phyloP scores from a whole-genome alignment of 2,113 vertebrate genomes.

The Mastomys coucha region DNA sequence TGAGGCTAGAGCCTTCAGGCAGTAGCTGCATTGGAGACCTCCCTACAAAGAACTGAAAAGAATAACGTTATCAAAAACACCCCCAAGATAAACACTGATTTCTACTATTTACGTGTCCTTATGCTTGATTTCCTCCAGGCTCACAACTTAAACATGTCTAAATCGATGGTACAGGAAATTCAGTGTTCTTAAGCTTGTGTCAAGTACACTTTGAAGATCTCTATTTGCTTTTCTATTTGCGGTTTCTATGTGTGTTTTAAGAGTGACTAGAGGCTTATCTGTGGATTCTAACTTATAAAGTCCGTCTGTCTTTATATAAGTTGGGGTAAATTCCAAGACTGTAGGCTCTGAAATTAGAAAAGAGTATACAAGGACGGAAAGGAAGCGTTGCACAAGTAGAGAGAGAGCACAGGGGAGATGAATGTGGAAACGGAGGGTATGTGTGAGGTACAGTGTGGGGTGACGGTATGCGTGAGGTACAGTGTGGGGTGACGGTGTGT shows the following conservation, averaged over 20 bases:
- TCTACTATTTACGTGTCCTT: not conserved
- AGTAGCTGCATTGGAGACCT: not conserved
- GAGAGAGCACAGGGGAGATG: too few species aligned
- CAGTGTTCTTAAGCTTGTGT: constrained; percentile 14
- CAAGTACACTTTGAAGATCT: constrained; percentile 10
- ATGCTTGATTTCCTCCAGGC: not conserved
- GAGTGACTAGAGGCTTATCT: not conserved
- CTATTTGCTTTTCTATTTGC: constrained; percentile 22
- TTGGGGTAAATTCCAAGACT: too few species aligned
- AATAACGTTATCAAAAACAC: not conserved
- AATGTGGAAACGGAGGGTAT: too few species aligned
- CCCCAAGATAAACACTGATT: not conserved
- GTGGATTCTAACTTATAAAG: too few species aligned
- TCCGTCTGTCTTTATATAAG: too few species aligned
- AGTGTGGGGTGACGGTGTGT: too few species aligned
- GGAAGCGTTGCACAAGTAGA: too few species aligned
- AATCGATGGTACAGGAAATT: not conserved
- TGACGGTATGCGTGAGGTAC: too few species aligned
- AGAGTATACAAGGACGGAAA: too few species aligned
- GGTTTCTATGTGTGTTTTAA: not conserved
- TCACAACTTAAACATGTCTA: not conserved
- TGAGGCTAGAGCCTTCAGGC: not conserved
- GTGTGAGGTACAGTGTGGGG: too few species aligned
- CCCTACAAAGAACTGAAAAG: not conserved
- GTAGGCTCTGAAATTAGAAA: too few species aligned